Conservation (phyloP, 2,797 vertebrate species). For the Phoxinus dragarum region DNA sequence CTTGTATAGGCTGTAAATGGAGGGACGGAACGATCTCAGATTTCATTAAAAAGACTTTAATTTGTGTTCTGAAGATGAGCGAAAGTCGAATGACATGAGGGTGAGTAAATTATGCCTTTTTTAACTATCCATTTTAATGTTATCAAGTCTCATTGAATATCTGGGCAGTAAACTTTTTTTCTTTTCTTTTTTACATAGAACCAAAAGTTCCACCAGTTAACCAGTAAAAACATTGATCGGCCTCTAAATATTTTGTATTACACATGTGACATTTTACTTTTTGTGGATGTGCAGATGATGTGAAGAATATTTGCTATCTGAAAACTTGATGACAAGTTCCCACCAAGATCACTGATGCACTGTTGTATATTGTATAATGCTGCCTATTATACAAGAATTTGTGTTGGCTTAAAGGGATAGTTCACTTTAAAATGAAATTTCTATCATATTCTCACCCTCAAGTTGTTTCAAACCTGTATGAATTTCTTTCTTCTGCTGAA, state of each 20-base stretch:
- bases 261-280: not conserved
- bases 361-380: not conserved
- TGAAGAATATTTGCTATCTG: constrained; percentile 78
- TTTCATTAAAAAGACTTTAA: not conserved
- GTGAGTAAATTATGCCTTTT: too few relatives aligned
- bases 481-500: too few relatives aligned
- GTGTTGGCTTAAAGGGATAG: too few relatives aligned
- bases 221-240: not conserved
- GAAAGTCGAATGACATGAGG: too few relatives aligned
- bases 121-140: not conserved
- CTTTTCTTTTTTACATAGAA: too few relatives aligned
- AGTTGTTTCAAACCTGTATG: too few relatives aligned
- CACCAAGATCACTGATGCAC: constrained; percentile 83
- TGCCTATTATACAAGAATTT: too few relatives aligned
- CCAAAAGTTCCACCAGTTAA: not conserved
- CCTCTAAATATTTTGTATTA: not conserved
- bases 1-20: not conserved
- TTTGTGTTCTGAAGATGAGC: too few relatives aligned
- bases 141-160: not conserved
- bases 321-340: constrained; percentile 71
- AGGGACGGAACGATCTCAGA: too few relatives aligned
- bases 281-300: constrained; percentile 81
- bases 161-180: not conserved
- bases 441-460: too few relatives aligned
- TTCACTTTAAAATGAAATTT: too few relatives aligned